Conservation (phyloP, 2,113 vertebrate genomes). For the Apteryx mantelli region DNA sequence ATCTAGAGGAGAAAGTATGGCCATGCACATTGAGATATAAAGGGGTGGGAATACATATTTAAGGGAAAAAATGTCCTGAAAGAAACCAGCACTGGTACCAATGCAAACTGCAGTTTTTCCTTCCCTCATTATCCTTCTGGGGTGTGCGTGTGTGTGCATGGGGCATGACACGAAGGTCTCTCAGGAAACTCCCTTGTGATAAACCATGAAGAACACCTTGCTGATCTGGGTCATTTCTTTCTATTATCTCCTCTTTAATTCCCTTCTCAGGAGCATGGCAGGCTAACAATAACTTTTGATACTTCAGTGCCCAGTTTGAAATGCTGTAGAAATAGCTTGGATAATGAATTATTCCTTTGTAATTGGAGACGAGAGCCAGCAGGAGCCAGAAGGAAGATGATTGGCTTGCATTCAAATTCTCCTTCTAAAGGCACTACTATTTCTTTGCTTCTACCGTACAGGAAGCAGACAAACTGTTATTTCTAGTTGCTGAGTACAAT, state of each 20-base stretch:
- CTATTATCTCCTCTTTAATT: slow-evolving; percentile 46
- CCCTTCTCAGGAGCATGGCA: background rate
- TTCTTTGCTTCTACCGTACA: slow-evolving; percentile 55
- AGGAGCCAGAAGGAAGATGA: slow-evolving; percentile 53
- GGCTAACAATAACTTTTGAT: slow-evolving; percentile 51
- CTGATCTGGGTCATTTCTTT: slow-evolving; percentile 36
- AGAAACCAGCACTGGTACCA: background rate
- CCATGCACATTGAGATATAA: background rate
- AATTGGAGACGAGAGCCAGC: slow-evolving; percentile 54
- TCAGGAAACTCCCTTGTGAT: slow-evolving; percentile 59
- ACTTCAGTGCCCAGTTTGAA: slow-evolving; percentile 56
- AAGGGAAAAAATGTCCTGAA: background rate
- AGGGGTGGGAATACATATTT: background rate
- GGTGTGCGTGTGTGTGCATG: background rate
- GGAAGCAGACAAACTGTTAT: slow-evolving; percentile 63
- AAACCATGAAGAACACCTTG: slow-evolving; percentile 14
- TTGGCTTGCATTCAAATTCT: slow-evolving; percentile 49
- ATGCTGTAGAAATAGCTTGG: slow-evolving; percentile 44
- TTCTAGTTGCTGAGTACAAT: slow-evolving; percentile 57
- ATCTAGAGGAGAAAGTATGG: slow-evolving; percentile 58
- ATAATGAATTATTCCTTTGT: slow-evolving; percentile 61
- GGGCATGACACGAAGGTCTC: slow-evolving; percentile 6
- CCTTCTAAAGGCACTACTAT: slow-evolving; percentile 40
- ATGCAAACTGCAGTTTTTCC: background rate
- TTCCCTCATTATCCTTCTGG: background rate